Evolutionary conservation across 35 echinoderm and acorn worm species (phyloP).

Genomic region (Heliocidaris tuberculata): DNA sequence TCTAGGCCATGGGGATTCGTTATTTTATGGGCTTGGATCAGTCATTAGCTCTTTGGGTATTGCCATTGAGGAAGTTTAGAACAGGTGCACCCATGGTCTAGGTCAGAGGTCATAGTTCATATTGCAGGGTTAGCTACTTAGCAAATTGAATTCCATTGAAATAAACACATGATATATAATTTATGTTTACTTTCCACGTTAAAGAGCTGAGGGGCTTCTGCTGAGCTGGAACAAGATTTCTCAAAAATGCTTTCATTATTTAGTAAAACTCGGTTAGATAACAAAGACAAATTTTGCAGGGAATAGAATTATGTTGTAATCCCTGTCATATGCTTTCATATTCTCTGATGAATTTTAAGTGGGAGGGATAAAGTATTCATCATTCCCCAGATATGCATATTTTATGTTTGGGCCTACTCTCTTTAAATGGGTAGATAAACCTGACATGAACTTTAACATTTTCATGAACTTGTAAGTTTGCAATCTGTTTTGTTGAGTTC

Average conservation of each 20-base stretch:
- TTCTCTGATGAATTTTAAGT: not conserved
- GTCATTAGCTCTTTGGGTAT: not conserved
- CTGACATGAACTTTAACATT: not conserved
- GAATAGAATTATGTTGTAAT: not conserved
- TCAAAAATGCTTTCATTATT: not conserved
- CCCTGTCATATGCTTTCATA: not conserved
- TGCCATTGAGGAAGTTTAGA: conserved; percentile 37
- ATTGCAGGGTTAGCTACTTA: conserved; percentile 26
- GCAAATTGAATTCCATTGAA: not conserved
- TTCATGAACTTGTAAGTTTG: not conserved
- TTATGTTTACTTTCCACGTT: conserved; percentile 9
- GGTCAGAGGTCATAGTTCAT: conserved; percentile 48
- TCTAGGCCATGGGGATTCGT: conserved; percentile 7
- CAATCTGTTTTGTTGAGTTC: not conserved
- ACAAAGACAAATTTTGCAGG: not conserved
- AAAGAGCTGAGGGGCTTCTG: not conserved
- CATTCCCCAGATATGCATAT: not conserved
- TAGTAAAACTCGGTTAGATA: not conserved
- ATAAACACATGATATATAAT: conserved; percentile 28
- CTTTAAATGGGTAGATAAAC: not conserved
- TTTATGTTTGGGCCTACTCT: not conserved
- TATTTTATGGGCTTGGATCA: conserved; percentile 17
- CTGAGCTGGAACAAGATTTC: not conserved
- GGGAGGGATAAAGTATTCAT: not conserved
- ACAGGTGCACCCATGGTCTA: conserved; percentile 53